Base-by-base conservation (phyloP, 37 sponge, comb jelly and placozoan genomes). In the Agelas oroides region DNA sequence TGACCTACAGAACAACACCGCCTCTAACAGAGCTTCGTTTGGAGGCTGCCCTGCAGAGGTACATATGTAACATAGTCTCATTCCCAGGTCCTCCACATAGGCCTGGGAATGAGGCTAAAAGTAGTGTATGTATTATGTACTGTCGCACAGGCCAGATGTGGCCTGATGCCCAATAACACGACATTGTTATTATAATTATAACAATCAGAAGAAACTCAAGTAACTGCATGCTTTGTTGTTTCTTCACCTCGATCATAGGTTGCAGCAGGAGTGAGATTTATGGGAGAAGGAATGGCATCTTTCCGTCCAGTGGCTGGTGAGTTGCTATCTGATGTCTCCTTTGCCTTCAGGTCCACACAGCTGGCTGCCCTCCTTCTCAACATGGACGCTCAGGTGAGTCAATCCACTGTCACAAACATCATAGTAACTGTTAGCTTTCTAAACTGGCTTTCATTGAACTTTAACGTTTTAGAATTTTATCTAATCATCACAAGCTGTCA, bases 261-360 rank as follows among this genome's bases (percentile, higher is more conserved):
- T 25, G 41, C 59, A 59, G 12, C 56, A 31, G 92, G 92, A 33
- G 86, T 82, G 21, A 33, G 92, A 13, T 91, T 91, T 59, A 82
- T 69, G 82, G 92, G 92, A 16, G 63, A 66, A 1, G 92, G 89
- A n/a, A 5, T 60, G 67, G 89, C 84, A 39, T 55, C 63, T 21
- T 76, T 89, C 54, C 23, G 15, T 33, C 41, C 62, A 0, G 5
- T 31, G 5, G 3, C 28, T 5, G 79, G 46, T 46, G 46, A 46
- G 46, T 25, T 23, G 18, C 39, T 82, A 2, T 25, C 37, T 21
- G 15, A 15, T 0, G 56, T 82, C 14, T 46, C 72, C 8, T 83
- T 89, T 57, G n/a, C 24, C 35, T 91, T 91, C 65, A 54, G 70
- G 34, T 62, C 87, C 17, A 62, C 41, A 0, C 92, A 91, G 60